Evolutionary conservation across 2,113 vertebrate genomes (phyloP), one percentile per base, ranked within the genome.

Genomic region (Gymnogyps californianus): DNA sequence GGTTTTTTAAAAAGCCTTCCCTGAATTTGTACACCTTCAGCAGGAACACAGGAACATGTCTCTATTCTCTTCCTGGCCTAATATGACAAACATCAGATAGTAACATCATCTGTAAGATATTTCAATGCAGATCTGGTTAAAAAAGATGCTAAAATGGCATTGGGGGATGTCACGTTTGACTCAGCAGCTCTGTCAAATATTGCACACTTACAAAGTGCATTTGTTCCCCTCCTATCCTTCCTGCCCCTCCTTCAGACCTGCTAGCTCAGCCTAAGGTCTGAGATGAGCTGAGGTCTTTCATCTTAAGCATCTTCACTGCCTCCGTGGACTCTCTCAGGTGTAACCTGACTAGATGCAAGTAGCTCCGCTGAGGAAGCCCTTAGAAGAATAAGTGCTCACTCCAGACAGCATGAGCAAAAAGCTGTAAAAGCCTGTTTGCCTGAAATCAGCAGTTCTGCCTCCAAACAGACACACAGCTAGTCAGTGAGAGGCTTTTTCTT

Each of bases 401-500:
- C n/a, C 28, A 82, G n/a, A 40, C 32, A 87, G 36, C 47, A 10
- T 2, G 46, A 83, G 69, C 58, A 71, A 58, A 86, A 83, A 58
- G 55, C 61, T 34, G 24, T 32, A 64, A 54, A 64, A 82, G 69
- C 52, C 81, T 24, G 28, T 65, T 84, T 61, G 77, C 58, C 86
- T 57, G 13, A 67, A 96, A 81, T 92, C 86, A 96, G 92, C 95
- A 92, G 24, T 36, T 87, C 59, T 84, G 88, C 59, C 77, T 78
- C 67, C 71, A 57, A 76, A 84, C 17, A 46, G 29, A 66, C 52
- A 81, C 82, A 62, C 7, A 83, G 80, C 51, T 75, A 36, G 29
- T n/a, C 83, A 84, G 18, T 6, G 11, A 86, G 59, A 84, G 40
- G 55, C 1, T 62, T 61, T 6, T 17, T 44, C 18, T 38, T 36